phyloP scores from a whole-genome alignment of 1,140 invertebrate genomes.

The Homalodisca vitripennis region DNA sequence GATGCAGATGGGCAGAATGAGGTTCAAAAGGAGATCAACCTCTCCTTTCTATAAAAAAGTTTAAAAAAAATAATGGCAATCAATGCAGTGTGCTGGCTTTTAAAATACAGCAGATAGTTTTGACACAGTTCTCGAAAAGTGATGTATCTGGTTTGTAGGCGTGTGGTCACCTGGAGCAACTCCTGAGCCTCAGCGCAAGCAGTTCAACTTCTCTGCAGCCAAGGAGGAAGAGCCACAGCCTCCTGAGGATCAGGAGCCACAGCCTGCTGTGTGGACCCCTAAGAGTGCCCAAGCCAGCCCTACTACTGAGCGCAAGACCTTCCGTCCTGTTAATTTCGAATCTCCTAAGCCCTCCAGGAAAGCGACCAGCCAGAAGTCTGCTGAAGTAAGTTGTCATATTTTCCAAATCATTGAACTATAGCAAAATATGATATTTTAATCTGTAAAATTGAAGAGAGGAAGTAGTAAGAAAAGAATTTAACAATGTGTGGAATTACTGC shows the following conservation, averaged over 20 bases:
- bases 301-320: conserved; percentile 62
- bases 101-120: no score
- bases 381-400: conserved; percentile 4
- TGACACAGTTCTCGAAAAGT: no score
- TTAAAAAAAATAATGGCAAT: no score
- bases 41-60: no score
- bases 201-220: conserved; percentile 33
- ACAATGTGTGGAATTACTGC: no score
- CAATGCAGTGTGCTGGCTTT: no score
- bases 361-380: conserved; percentile 34
- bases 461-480: no score
- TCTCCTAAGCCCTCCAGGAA: conserved; percentile 61
- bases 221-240: conserved; percentile 29
- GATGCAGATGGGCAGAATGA: no score
- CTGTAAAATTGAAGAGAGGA: no score
- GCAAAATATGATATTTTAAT: no score
- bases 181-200: conserved; percentile 38
- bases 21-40: no score
- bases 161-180: conserved; percentile 51
- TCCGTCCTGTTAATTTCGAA: conserved; percentile 75
- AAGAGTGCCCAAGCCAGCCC: conserved; percentile 64
- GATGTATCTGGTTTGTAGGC: conserved; percentile 48
- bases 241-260: conserved; percentile 45
- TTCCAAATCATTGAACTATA: no score
- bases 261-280: conserved; percentile 72